phyloP scores from a whole-genome alignment of 2,888 invertebrate species.

The Falcaria lacertinaria region DNA sequence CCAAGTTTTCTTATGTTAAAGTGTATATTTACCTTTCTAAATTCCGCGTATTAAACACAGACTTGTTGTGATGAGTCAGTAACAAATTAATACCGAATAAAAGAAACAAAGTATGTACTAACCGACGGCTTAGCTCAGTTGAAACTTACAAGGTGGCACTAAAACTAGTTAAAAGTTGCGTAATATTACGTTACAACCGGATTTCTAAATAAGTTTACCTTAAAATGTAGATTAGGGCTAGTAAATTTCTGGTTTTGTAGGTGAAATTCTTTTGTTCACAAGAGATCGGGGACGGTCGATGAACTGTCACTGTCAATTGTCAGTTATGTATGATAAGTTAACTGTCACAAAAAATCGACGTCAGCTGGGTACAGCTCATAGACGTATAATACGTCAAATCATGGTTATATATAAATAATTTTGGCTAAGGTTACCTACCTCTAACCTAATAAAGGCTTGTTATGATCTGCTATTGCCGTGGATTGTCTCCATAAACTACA shows the following conservation, averaged over 20 bases:
- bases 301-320: slow-evolving; percentile 22
- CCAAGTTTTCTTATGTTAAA: background rate
- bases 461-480: too few species aligned
- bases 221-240: slow-evolving; percentile 25
- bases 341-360: background rate
- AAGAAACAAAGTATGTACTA: slow-evolving; percentile 9
- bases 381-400: too few species aligned
- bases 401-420: too few species aligned
- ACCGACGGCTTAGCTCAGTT: slow-evolving; percentile 1
- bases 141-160: slow-evolving; percentile 6
- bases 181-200: slow-evolving; percentile 28
- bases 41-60: slow-evolving; percentile 16
- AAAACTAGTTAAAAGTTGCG: slow-evolving; percentile 14
- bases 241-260: slow-evolving; percentile 25
- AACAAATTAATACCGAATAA: slow-evolving; percentile 14
- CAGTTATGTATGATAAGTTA: background rate
- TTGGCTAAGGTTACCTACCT: too few species aligned
- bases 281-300: slow-evolving; percentile 18
- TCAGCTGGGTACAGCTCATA: too few species aligned
- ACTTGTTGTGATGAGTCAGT: slow-evolving; percentile 23
- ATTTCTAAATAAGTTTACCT: slow-evolving; percentile 35
- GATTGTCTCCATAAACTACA: too few species aligned
- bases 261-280: slow-evolving; percentile 22
- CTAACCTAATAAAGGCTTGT: too few species aligned
- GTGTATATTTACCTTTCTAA: slow-evolving; percentile 15